Base-by-base conservation (phyloP, 2,888 invertebrate genomes). In the Clusia tigrina region DNA sequence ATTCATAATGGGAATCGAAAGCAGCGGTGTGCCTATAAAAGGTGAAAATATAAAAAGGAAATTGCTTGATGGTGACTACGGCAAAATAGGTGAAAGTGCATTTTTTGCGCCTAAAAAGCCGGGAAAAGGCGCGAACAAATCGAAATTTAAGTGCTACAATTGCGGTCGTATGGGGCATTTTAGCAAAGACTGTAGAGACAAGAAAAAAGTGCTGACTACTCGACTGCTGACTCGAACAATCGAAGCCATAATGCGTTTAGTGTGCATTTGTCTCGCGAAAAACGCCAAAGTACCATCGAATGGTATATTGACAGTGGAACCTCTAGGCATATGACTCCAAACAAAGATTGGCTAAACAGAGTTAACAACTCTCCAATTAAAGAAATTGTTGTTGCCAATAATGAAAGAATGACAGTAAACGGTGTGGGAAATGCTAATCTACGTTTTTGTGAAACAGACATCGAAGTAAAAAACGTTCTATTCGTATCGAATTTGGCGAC, bases 1-100 rank as follows among this genome's bases (percentile, higher is more conserved):
- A 5, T 76, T 79, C 69, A 74, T 79, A 20, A 67, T 69, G 66
- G 68, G 63, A 1, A 58, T 68, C 9, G 68, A 69, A n/a, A 74
- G 68, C 53, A 74, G 68, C 23, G 74, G 76, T 59, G 68, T 64
- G 0, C 18, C 56, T n/a, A 72, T 65, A 26, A 65, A 38, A 22
- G 67, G 65, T 10, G 67, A 64, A 24, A 51, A 42, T 3, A 67
- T 67, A 2, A 64, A 64, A 56, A 37, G 46, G 23, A 67, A 65
- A 48, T 26, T 67, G 18, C 24, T 61, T 3, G 62, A 48, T 2
- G 55, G 37, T 6, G 38, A 38, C n/a, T 55, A 55, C 17, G 55
- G 18, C 2, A 56, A 56, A 42, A 2, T 22, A 22, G 55, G 23
- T 24, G 38, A 24, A n/a, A 25, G 24, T 22, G 51, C 37, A 2